Conservation (phyloP, 2,888 invertebrate species). For the Latrodectus hesperus region DNA sequence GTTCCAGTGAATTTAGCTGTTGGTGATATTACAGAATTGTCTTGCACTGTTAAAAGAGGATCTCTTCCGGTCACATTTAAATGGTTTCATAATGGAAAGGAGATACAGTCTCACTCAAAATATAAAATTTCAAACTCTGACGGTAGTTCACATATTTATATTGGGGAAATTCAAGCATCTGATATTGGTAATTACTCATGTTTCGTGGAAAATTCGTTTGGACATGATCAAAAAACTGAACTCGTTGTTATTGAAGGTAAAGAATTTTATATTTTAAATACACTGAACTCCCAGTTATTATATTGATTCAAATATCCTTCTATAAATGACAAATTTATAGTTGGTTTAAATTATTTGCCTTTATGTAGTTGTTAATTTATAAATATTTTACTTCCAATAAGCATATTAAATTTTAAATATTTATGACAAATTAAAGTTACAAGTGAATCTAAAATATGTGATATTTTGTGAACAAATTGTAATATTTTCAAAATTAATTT, state of each 20-base stretch:
- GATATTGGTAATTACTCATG: slow-evolving; percentile 67
- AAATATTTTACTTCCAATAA: too few relatives aligned
- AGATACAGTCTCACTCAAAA: slow-evolving; percentile 1
- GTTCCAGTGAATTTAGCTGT: slow-evolving; percentile 40
- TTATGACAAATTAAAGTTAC: too few relatives aligned
- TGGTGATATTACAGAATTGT: slow-evolving; percentile 49
- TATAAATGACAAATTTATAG: too few relatives aligned
- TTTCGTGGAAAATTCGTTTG: slow-evolving; percentile 32
- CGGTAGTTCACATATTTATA: slow-evolving; percentile 33
- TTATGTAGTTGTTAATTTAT: too few relatives aligned
- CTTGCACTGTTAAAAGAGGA: slow-evolving; percentile 54
- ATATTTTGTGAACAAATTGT: too few relatives aligned
- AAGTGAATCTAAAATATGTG: too few relatives aligned
- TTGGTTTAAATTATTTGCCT: too few relatives aligned
- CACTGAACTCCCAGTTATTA: too few relatives aligned
- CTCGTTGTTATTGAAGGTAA: slow-evolving; percentile 57
- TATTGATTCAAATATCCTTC: too few relatives aligned
- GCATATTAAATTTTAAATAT: too few relatives aligned
- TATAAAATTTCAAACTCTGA: slow-evolving; percentile 13
- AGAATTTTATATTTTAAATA: neutral
- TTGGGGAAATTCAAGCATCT: slow-evolving; percentile 32
- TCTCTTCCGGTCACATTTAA: slow-evolving; percentile 42
- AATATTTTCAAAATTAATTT: too few relatives aligned
- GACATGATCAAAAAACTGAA: slow-evolving; percentile 23
- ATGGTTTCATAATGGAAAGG: slow-evolving; percentile 47